Base-by-base conservation (phyloP, 2,888 invertebrate species). In the Eupsilia transversa region DNA sequence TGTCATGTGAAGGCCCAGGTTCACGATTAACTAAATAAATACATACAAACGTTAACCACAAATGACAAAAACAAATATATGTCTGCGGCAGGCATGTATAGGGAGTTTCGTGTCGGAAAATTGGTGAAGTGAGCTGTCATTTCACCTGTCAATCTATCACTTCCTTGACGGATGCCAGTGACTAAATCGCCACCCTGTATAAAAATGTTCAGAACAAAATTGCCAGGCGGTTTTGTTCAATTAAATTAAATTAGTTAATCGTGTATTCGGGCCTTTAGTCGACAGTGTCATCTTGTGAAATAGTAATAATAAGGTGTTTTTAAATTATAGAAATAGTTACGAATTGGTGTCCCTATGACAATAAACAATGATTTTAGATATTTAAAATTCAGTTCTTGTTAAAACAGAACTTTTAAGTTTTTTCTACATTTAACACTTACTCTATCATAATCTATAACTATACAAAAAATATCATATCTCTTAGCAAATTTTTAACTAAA, bases 271-370 rank as follows among this genome's bases (percentile, higher is more conserved):
- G 17, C 12, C 64, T 60, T 56, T 20, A 49, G 6, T 56, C 3
- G 2, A 54, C 46, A 57, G 10, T 41, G 3, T 77, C 27, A 63
- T 52, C 30, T 49, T 59, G 38, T 35, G 0, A 49, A 67, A 60
- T 41, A 65, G 35, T 49, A 49, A n/a, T 49, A 60, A 54, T 66
- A 23, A 72, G 3, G 38, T 77, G 72, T 60, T 68, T 63, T 41
- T 72, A 69, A 68, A 82, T 66, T 1, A 35, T 83, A 78, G 70
- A 82, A 77, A 78, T 77, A 79, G 57, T 84, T 74, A 76, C 71
- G 67, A 75, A 77, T 67, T 82, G 64, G 76, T 78, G 77, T 83
- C 83, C 65, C 66, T 72, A 72, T 72, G 79, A 83, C 79, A 85
- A 85, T 85, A 83, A 83, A 74, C 14, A 57, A 72, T 67, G 27